Evolutionary conservation across 2,797 vertebrate genomes (phyloP), one percentile per base, ranked within the genome.

Genomic region (Nothura maculosa): DNA sequence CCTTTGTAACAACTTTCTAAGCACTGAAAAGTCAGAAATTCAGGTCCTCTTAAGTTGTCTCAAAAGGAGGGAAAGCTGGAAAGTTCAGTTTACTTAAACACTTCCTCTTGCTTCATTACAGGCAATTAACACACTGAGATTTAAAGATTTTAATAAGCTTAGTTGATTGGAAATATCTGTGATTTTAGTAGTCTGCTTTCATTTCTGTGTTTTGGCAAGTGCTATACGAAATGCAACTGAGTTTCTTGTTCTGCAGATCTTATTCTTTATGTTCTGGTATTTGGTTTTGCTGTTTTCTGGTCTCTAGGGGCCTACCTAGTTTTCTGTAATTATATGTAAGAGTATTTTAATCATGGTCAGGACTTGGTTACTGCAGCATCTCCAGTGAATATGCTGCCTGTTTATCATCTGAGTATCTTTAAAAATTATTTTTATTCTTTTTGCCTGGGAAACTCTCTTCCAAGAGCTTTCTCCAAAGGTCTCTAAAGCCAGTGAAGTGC

Each of bases 401-500:
- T 78, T 92, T 75, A 55, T 76, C 63, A 45, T 42, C 50, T 34
- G 34, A 47, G 42, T 45, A 69, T 16, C 42, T 43, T 82, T 38
- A 38, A 38, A 38, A 38, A 38, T 38, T 38, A 38, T 38, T 38
- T 38, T 42, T 66, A 34, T 36, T 15, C 3, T 21, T 27, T 18
- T 24, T 86, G 2, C 19, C 67, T 73, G 48, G 34, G 57, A 96
- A 95, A 75, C 34, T 60, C 32, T 64, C 38, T 87, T 94, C 45
- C 48, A 92, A 89, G 70, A 87, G 62, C 16, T 92, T 82, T 92
- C 67, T 47, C 57, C 78, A 87, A 88, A 91, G 47, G 58, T 85
- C 72, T 89, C 40, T 6, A 19, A 94, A 94, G 64, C 27, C 78
- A 92, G 54, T 1, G 11, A 93, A 92, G 74, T 47, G 81, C 67